phyloP scores from a whole-genome alignment of 2,113 vertebrate genomes.

The Oreochromis tanganicae region DNA sequence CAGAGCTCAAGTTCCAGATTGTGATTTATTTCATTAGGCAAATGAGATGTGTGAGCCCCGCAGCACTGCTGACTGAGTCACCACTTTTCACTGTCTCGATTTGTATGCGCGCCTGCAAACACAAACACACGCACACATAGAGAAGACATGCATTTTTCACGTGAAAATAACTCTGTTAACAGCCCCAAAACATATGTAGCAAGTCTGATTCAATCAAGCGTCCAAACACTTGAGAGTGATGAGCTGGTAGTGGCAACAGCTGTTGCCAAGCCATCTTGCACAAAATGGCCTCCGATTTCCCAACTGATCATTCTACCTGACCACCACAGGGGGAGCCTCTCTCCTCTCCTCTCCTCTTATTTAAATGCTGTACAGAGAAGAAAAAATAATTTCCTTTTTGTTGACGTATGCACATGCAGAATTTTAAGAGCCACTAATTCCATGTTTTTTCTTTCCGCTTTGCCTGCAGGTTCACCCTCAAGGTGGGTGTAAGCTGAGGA shows the following conservation, averaged over 20 bases:
- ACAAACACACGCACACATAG: not conserved
- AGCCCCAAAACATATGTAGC: slow-evolving; percentile 57
- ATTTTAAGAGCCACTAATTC: not conserved
- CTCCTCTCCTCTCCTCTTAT: not conserved
- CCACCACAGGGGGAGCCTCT: slow-evolving; percentile 39
- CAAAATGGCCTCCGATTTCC: slow-evolving; percentile 59
- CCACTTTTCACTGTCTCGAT: slow-evolving; percentile 40
- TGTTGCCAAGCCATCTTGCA: slow-evolving; percentile 56
- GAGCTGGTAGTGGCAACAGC: slow-evolving; percentile 51
- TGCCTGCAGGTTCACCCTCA: slow-evolving; percentile 48
- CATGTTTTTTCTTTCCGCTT: not conserved
- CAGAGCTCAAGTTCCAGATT: slow-evolving; percentile 63
- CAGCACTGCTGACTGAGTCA: slow-evolving; percentile 52
- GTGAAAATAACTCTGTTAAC: slow-evolving; percentile 25
- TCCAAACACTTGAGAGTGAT: slow-evolving; percentile 52
- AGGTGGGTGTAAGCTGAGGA: slow-evolving; percentile 62
- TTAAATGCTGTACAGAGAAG: not conserved
- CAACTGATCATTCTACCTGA: slow-evolving; percentile 46
- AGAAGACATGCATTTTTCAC: slow-evolving; percentile 21
- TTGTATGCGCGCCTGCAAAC: not conserved
- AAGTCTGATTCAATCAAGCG: slow-evolving; percentile 58
- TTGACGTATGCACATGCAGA: not conserved
- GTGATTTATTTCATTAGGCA: slow-evolving; percentile 76
- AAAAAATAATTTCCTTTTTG: not conserved
- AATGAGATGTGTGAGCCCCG: slow-evolving; percentile 68